phyloP scores from a whole-genome alignment of 2,797 vertebrate genomes.

The Phoebastria nigripes region DNA sequence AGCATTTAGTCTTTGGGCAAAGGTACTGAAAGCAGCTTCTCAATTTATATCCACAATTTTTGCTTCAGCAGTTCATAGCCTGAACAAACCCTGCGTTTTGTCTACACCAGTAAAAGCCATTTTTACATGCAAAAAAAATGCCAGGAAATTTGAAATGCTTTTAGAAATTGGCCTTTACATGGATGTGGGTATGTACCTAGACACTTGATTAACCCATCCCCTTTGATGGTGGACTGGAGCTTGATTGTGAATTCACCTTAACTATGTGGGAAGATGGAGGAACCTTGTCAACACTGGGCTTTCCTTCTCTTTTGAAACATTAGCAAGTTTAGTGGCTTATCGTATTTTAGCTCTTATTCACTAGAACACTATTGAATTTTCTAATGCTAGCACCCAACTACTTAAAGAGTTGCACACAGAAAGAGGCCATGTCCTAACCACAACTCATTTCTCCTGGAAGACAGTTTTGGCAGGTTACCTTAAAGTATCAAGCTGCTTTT shows the following conservation, averaged over 20 bases:
- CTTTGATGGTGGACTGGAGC: background rate
- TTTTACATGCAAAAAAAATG: background rate
- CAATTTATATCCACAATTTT: constrained; percentile 2
- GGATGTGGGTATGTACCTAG: background rate
- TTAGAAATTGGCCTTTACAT: background rate
- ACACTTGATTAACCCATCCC: background rate
- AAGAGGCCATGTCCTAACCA: background rate
- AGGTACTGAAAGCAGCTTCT: background rate
- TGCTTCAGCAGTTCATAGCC: background rate
- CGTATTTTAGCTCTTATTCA: background rate
- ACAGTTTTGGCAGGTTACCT: background rate
- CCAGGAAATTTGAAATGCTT: background rate
- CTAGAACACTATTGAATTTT: background rate
- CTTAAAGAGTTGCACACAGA: background rate
- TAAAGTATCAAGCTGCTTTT: background rate
- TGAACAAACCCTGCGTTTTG: background rate
- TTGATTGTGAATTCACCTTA: background rate
- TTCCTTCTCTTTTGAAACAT: background rate
- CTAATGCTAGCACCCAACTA: background rate
- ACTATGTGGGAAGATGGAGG: background rate
- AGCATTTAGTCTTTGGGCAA: constrained; percentile 13
- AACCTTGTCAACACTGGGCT: background rate
- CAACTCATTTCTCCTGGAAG: background rate
- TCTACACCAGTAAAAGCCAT: background rate
- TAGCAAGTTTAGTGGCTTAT: background rate